These are phyloP conservation scores for Melangyna quadrimaculata DNA, from an alignment of 2,888 invertebrate genomes.

Conservation along the genomic window DNA sequence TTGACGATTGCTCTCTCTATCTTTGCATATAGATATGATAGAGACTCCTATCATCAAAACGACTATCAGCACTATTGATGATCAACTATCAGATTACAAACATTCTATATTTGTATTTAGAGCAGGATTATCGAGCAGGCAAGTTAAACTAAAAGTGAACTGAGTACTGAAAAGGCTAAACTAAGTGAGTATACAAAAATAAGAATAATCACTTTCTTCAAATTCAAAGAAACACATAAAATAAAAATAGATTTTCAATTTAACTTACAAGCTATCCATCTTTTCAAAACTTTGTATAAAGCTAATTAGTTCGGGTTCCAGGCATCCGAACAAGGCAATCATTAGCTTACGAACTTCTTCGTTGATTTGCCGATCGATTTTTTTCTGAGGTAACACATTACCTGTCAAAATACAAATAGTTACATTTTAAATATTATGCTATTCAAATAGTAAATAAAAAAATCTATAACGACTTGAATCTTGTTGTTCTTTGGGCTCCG, in stretches of 20 bases:
- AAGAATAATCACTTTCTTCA: too few relatives aligned
- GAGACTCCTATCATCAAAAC: too few relatives aligned
- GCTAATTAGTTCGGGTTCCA: slow-evolving; percentile 92
- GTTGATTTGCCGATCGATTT: slow-evolving; percentile 87
- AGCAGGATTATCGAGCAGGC: too few relatives aligned
- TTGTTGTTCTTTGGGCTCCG: slow-evolving; percentile 74
- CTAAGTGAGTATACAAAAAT: too few relatives aligned
- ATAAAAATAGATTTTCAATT: neutral
- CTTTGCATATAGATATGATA: too few relatives aligned
- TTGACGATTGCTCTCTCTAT: too few relatives aligned
- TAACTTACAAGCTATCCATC: slow-evolving; percentile 92
- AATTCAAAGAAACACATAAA: neutral
- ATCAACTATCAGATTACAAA: too few relatives aligned
- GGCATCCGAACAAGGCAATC: slow-evolving; percentile 92
- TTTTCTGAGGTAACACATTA: slow-evolving; percentile 81
- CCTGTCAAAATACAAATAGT: slow-evolving; percentile 36
- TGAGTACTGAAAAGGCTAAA: too few relatives aligned
- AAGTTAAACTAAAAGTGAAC: too few relatives aligned
- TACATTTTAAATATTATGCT: neutral
- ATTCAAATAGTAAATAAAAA: neutral
- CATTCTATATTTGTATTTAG: too few relatives aligned
- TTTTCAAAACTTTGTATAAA: slow-evolving; percentile 94
- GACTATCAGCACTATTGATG: too few relatives aligned
- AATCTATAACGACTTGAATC: slow-evolving; percentile 69
- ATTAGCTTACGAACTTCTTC: slow-evolving; percentile 93